Base-by-base conservation (phyloP, 2,797 vertebrate species). In the Neostethus bicornis region DNA sequence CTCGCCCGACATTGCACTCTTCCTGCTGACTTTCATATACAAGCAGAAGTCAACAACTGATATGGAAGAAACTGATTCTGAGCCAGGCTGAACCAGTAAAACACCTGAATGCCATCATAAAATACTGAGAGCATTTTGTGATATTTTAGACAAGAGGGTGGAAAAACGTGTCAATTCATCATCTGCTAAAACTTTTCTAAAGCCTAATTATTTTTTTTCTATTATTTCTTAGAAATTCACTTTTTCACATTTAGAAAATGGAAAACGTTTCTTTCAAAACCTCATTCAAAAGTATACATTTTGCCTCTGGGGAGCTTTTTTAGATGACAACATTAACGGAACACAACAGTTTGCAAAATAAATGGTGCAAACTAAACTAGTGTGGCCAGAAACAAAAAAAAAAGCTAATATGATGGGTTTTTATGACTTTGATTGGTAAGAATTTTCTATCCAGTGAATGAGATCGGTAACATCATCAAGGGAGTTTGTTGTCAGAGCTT, bases 1-100 rank as follows among this genome's bases (percentile, higher is more conserved):
- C 32, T 99, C 97, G 4, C 93, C 96, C 76, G 97, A 99, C 61
- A 93, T 99, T 12, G 96, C 97, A 0, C 94, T 98, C 24, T 99
- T 99, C 83, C 91, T 99, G 16, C 88, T 99, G 64, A 96, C 96
- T 52, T 99, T 98, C 88, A 95, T 97, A 88, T 96, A 94, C 79
- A 94, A 93, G 77, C 92, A 93, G 10, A 91, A 70, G 68, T 73
- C 89, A 47, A 88, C 89, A 7, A 35, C 74, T 2, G 79, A 87
- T 26, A 51, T 53, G 35, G 84, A 85, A 47, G 76, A 89, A 9
- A 55, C 58, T 38, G n/a, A n/a, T n/a, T 64, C 73, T 0, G 89
- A 90, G 24, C 80, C 84, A 13, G 88, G 90, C 75, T 93, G 82
- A 90, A 10, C n/a, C 49, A 31, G 53, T 58, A 45, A 23, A 21